Evolutionary conservation across 1,140 invertebrate species (phyloP), one percentile per base, ranked within the genome.

Genomic region (Monochamus saltuarius): DNA sequence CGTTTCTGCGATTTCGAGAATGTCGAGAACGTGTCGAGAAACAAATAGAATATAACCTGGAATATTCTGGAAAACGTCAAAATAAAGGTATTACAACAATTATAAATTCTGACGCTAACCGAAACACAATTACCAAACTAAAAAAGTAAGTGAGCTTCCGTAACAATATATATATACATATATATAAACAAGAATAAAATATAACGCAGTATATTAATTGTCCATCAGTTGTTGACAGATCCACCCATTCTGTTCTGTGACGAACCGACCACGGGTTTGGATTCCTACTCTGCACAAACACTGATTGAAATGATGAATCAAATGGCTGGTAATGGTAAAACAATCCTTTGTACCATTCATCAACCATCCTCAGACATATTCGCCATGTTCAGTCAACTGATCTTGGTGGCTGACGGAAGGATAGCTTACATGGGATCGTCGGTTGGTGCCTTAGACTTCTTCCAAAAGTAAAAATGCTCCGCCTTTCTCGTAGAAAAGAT

Each of bases 351-450:
- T 71, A 97, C 95, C 10, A 98, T 99, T 65, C 96, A 99, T 78
- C 97, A 98, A 76, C 96, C 97, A 0, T 95, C 92, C n/a, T 94
- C 91, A 0, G 89, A 95, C 67, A 82, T 98, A 34, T 97, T 95
- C 72, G 85, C 87, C 1, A 82, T 92, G 75, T 98, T 98, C 75
- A 87, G 95, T 70, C 87, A 89, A 63, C 79, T 97, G 7, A 85
- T 96, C 57, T 78, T 97, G 1, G 74, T 98, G 61, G 90, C 93
- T 11, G 92, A 97, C 76, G 95, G 96, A 0, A 80, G 91, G 61
- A 87, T 95, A 1, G 95, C 92, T 0, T 98, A 89, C 68, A 85
- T 91, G 50, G 96, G 96, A 4, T 83, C 86, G 1, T 83, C 84
- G 0, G 78, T 85, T 6, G 83, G 85, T 54, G 92, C 93, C 0